Base-by-base conservation (phyloP, 1,140 invertebrate genomes). In the Drosophila trapezifrons region DNA sequence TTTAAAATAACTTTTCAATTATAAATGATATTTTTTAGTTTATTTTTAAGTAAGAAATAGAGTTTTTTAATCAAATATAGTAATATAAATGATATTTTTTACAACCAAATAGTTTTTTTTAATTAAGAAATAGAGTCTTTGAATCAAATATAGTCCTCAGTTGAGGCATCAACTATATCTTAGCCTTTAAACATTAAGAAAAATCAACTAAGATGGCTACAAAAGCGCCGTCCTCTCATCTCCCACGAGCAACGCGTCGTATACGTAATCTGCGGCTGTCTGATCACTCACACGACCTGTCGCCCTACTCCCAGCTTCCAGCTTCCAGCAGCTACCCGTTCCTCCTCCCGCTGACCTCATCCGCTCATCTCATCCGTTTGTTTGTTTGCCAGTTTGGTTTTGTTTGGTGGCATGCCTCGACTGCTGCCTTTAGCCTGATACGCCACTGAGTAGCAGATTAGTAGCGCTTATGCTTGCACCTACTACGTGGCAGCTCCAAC, bases 391-490 rank as follows among this genome's bases (percentile, higher is more conserved):
- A 32, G 63, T 58, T 58, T 69, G 46, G 74, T 55, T 75, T 86
- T 81, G 83, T 76, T 87, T 69, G 78, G 60, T 86, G 70, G 82
- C 83, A 87, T 82, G 82, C 83, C 80, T 80, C 78, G 52, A 25
- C 64, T 69, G 51, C 67, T 71, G 75, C 74, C 65, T 69, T 87
- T 83, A 87, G 83, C 82, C 81, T 87, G 83, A 86, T 86, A 86
- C 80, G 83, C 83, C 83, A 86, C 83, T 86, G 83, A 86, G 83
- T 87, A 86, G 83, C 83, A 86, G 83, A 86, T 87, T 86, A 86
- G 79, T 87, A 86, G 83, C 83, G 83, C 83, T 86, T 86, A 87
- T 87, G 83, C 83, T 87, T 86, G 83, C 83, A 86, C 83, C 83
- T 87, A 86, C 83, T 86, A 86, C 83, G 83, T 86, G 83, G 73